phyloP scores from a whole-genome alignment of 2,113 vertebrate species.

The Regulus satrapa region DNA sequence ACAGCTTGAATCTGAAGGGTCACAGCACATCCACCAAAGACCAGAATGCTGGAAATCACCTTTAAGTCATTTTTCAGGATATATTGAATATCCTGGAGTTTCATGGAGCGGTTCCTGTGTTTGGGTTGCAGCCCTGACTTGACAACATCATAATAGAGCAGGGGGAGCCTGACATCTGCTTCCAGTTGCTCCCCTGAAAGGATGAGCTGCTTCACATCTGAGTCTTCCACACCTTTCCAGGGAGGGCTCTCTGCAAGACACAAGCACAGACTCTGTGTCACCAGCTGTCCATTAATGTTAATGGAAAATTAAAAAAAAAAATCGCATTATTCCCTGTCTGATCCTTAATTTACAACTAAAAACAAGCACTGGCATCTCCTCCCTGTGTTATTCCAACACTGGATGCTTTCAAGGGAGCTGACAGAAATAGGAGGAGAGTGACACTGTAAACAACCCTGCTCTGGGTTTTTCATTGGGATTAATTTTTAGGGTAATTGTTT shows the following conservation, averaged over 20 bases:
- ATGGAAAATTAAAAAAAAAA: background rate
- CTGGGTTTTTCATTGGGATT: background rate
- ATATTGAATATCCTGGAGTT: conserved; percentile 76
- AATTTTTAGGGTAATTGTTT: background rate
- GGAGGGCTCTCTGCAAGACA: conserved; percentile 72
- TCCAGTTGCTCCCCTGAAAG: conserved; percentile 60
- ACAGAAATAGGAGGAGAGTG: background rate
- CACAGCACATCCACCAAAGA: background rate
- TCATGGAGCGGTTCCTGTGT: conserved; percentile 65
- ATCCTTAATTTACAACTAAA: background rate
- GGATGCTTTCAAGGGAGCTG: background rate
- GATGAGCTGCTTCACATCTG: conserved; percentile 62
- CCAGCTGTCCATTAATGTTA: background rate
- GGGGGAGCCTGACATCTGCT: conserved; percentile 71
- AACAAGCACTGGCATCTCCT: background rate
- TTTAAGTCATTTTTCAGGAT: conserved; percentile 75
- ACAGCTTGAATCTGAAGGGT: background rate
- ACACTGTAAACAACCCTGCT: background rate
- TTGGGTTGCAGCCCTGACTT: conserved; percentile 70
- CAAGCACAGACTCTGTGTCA: background rate
- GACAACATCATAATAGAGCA: conserved; percentile 69
- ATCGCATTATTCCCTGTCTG: background rate
- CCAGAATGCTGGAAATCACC: conserved; percentile 27
- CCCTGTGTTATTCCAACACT: background rate
- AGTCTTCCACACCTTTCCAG: conserved; percentile 72